Conservation (phyloP, 1,140 invertebrate species). For the Saccostrea echinata region DNA sequence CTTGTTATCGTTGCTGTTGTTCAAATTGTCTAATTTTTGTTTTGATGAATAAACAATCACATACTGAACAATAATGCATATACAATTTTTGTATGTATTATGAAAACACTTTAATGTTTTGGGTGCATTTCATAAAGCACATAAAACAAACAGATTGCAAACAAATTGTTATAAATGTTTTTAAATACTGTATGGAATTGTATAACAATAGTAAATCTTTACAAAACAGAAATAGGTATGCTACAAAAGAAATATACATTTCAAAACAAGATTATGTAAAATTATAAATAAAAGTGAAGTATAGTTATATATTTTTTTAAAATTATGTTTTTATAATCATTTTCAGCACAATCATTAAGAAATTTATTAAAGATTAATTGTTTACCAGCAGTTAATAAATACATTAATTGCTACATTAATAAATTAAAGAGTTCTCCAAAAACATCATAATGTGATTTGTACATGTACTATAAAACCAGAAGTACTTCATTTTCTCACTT, state of each 20-base stretch:
- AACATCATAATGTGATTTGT: too few species aligned
- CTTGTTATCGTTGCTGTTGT: too few species aligned
- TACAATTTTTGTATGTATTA: background rate
- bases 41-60: too few species aligned
- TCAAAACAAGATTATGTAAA: background rate
- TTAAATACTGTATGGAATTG: constrained; percentile 12
- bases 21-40: too few species aligned
- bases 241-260: constrained; percentile 1
- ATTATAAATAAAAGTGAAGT: background rate
- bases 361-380: background rate
- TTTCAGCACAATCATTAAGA: background rate
- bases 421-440: too few species aligned
- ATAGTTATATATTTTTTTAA: background rate
- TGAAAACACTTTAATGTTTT: constrained; percentile 26
- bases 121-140: constrained; percentile 9
- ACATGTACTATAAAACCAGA: too few species aligned
- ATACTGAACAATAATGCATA: too few species aligned
- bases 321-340: background rate
- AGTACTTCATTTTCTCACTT: background rate
- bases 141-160: background rate
- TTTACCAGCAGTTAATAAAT: background rate
- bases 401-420: background rate
- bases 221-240: background rate
- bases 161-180: background rate
- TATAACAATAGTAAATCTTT: background rate